Conservation (phyloP, 1,140 invertebrate species). For the Oryctes rhinoceros region DNA sequence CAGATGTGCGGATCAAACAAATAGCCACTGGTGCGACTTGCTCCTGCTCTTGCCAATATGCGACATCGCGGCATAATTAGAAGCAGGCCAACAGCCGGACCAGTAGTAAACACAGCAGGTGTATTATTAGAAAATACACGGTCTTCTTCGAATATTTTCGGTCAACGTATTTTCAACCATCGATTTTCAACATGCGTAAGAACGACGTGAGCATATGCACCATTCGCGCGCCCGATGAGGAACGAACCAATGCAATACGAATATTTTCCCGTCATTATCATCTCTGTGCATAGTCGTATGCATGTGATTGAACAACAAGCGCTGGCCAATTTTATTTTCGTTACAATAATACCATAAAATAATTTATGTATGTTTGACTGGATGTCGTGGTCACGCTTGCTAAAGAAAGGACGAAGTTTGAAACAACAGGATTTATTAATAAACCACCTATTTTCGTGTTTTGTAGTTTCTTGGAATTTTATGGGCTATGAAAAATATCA, state of each 20-base stretch:
- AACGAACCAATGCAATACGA: neutral
- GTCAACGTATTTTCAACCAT: neutral
- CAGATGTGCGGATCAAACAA: constrained; percentile 31
- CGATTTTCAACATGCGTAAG: constrained; percentile 3
- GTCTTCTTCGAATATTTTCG: constrained; percentile 2
- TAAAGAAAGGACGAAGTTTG: neutral
- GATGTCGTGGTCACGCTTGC: neutral
- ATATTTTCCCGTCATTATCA: neutral
- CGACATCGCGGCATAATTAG: constrained; percentile 33
- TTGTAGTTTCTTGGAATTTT: neutral
- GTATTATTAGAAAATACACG: constrained; percentile 34
- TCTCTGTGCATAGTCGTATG: neutral
- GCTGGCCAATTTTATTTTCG: neutral
- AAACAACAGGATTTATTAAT: constrained; percentile 17
- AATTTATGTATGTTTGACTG: neutral
- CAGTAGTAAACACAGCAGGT: constrained; percentile 29
- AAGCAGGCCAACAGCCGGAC: constrained; percentile 33
- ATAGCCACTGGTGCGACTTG: neutral
- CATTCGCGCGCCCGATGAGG: neutral
- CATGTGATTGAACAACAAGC: neutral
- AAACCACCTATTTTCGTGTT: constrained; percentile 14
- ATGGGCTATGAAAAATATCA: neutral
- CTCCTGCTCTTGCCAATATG: constrained; percentile 31
- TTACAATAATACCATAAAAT: neutral
- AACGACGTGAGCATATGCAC: neutral